Evolutionary conservation across 2,888 invertebrate species (phyloP), one percentile per base, ranked within the genome.

Genomic region (Noctua janthina): DNA sequence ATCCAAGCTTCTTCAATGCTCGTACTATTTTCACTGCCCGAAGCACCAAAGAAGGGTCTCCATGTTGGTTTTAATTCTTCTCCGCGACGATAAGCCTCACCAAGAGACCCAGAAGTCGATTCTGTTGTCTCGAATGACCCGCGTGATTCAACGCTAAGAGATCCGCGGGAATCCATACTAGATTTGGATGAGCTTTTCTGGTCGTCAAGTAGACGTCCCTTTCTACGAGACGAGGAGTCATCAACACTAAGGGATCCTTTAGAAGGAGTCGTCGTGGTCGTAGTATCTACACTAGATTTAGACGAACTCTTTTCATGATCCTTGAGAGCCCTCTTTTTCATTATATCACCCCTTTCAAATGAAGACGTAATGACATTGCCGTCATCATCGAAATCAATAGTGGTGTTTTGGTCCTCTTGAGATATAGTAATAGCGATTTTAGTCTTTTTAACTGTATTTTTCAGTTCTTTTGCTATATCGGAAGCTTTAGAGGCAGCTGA

Each of bases 1-100:
- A 98, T 97, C 97, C 98, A 98, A 11, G 98, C 98, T 92, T 99
- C 99, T 94, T 99, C 99, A 70, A 98, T 97, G 92, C 98, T 99
- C 7, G 98, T 98, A 85, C 98, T 98, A 62, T 98, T 98, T 74
- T 98, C 98, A 92, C 98, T 98, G 5, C 97, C 97, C 2, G 97
- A 97, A 92, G 98, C 98, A 29, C 99, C 97, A 43, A 98, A 98
- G 92, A 98, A 99, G 6, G 98, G 98, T 90, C 98, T 97, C 98
- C 98, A 98, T 0, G 98, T 98, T 7, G 98, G 98, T 92, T 98
- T 98, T 76, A 98, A 96, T 92, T 98, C 98, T 92, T 98, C 98
- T 1, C 98, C 98, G 6, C 98, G 97, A 56, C 98, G 96, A 87
- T 97, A 97, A 35, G 98, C 98, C 79, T 98, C 97, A n/a, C 98